Conservation (phyloP, 2,888 invertebrate species). For the Norana najaformis region DNA sequence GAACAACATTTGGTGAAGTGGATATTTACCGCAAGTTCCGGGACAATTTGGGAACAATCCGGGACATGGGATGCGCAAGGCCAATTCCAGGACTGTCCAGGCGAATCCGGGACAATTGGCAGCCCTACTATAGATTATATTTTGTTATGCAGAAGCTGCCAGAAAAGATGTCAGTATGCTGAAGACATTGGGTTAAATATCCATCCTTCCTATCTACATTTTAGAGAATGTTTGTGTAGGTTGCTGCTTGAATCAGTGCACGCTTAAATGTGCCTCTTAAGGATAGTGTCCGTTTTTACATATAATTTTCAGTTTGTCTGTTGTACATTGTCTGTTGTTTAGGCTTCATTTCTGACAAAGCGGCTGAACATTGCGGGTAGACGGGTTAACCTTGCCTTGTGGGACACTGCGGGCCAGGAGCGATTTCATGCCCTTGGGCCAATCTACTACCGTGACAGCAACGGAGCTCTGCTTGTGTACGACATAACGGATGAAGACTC, state of each 20-base stretch:
- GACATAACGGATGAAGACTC: conserved; percentile 97
- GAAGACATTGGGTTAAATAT: not conserved
- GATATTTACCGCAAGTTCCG: too few relatives aligned
- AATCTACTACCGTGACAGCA: conserved; percentile 94
- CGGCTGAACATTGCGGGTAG: conserved; percentile 87
- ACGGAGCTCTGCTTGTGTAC: conserved; percentile 95
- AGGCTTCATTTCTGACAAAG: conserved; percentile 96
- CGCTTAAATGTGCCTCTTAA: not conserved
- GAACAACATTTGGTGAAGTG: too few relatives aligned
- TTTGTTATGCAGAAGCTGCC: not conserved
- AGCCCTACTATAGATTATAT: too few relatives aligned
- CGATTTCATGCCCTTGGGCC: conserved; percentile 94
- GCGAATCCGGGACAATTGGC: too few relatives aligned
- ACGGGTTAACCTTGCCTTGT: conserved; percentile 86
- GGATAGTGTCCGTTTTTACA: not conserved
- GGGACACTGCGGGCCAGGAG: conserved; percentile 99
- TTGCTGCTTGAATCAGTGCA: not conserved
- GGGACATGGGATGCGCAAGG: too few relatives aligned
- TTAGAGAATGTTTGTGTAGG: not conserved
- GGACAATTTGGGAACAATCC: too few relatives aligned
- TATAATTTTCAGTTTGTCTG: not conserved
- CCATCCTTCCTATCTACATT: too few relatives aligned
- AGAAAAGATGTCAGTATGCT: not conserved
- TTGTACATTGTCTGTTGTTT: conserved; percentile 44
- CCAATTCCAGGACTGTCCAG: too few relatives aligned